These are phyloP conservation scores for Panthera uncia DNA, from an alignment of 2,113 vertebrate species.

Conservation along the genomic window DNA sequence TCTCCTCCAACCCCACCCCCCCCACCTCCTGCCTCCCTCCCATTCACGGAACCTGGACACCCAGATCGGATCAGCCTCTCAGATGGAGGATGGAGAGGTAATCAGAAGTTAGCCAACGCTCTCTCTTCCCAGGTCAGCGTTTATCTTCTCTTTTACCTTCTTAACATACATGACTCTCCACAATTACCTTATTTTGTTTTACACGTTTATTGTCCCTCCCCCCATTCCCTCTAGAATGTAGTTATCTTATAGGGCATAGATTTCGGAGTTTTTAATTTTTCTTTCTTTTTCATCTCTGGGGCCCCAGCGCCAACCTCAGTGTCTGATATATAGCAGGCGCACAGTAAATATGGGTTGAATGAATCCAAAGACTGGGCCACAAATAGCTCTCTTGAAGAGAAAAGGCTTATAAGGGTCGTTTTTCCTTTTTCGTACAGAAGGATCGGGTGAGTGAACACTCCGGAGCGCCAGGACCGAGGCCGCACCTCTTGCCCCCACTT, in stretches of 20 bases:
- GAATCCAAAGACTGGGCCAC: not conserved
- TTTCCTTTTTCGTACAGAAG: not conserved
- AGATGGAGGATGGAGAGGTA: not conserved
- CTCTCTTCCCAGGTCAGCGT: not conserved
- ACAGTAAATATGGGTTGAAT: not conserved
- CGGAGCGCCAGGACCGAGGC: not conserved
- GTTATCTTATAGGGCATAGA: not conserved
- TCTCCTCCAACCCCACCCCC: not conserved
- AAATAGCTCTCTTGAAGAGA: not conserved
- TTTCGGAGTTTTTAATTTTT: not conserved
- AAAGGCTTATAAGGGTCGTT: not conserved
- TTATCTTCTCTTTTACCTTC: not conserved
- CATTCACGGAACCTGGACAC: not conserved
- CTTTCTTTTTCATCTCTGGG: not conserved
- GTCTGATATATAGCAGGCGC: not conserved
- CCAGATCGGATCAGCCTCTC: not conserved
- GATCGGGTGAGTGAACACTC: not conserved
- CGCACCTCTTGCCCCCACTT: fast-evolving
- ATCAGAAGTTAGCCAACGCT: not conserved
- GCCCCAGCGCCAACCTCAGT: not conserved
- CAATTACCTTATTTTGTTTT: not conserved
- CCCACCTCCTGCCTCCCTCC: not conserved
- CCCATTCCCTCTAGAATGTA: not conserved
- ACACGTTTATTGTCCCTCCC: not conserved
- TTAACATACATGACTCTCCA: not conserved